Conservation (phyloP, 1,140 invertebrate genomes). For the Atta texana region DNA sequence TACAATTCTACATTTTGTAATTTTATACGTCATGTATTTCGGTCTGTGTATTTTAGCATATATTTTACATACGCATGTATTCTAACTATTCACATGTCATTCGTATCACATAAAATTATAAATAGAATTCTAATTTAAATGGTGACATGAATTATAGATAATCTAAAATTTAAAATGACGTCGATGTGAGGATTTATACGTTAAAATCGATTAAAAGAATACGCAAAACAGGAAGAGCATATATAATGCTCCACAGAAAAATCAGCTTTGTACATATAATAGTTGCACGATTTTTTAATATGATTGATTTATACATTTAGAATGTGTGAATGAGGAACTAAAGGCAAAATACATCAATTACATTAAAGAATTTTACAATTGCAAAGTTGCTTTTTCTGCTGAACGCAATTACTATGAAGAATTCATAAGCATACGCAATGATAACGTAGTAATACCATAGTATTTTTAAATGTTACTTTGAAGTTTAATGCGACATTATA, state of each 20-base stretch:
- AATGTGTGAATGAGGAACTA: too few species aligned
- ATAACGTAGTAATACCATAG: not conserved
- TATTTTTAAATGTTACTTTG: conserved; percentile 12
- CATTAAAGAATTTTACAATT: too few species aligned
- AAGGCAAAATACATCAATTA: too few species aligned
- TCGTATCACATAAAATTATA: not conserved
- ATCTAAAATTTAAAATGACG: not conserved
- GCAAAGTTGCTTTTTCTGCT: too few species aligned
- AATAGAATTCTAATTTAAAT: not conserved
- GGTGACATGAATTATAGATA: not conserved
- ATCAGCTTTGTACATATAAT: too few species aligned
- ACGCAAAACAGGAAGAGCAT: not conserved
- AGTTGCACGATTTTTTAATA: too few species aligned
- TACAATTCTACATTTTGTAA: not conserved
- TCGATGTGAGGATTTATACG: not conserved
- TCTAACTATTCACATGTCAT: not conserved
- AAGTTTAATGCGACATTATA: not conserved
- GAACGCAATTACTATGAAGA: not conserved
- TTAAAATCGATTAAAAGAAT: not conserved
- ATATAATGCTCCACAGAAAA: too few species aligned
- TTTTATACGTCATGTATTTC: not conserved
- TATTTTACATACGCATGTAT: not conserved
- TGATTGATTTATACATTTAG: too few species aligned
- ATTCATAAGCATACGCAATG: not conserved
- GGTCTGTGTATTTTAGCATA: not conserved